Percentiles rank a stretch among this genome's conserved stretches.
These are phyloP conservation scores for Gila robusta DNA, from an alignment of 2,797 vertebrate genomes.

Conservation along the genomic window DNA sequence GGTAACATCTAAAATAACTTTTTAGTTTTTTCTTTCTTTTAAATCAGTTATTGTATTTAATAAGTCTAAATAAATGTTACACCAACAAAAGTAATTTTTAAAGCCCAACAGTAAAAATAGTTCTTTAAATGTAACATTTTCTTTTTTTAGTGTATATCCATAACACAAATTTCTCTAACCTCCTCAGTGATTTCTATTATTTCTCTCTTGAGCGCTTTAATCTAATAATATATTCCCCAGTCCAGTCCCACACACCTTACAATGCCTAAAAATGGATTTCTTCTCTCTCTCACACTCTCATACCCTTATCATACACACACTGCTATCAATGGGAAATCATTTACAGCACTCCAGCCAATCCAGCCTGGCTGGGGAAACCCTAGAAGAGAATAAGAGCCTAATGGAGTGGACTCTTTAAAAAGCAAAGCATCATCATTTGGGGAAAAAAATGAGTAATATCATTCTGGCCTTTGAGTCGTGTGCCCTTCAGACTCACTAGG, in stretches of 20 bases:
- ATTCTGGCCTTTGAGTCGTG: conserved; percentile 23
- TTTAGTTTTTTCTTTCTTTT: background rate
- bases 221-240: conserved; percentile 13
- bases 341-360: conserved; percentile 16
- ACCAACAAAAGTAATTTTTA: background rate
- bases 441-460: conserved; percentile 19
- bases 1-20: background rate
- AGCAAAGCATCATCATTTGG: conserved; percentile 52
- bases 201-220: conserved; percentile 22
- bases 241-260: conserved; percentile 8
- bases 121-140: background rate
- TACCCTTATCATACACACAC: background rate
- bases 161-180: background rate
- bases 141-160: background rate
- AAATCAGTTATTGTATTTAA: background rate
- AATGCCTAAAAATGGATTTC: conserved; percentile 9
- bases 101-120: background rate
- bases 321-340: conserved; percentile 8
- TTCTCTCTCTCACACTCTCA: background rate
- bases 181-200: background rate
- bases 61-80: background rate
- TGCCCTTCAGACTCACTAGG: conserved; percentile 24
- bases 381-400: conserved; percentile 51
- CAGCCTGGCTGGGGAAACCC: conserved; percentile 33
- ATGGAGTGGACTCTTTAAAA: conserved; percentile 57